Evolutionary conservation across 2,797 vertebrate species (phyloP), one percentile per base, ranked within the genome.

Genomic region (Sciaenops ocellatus): DNA sequence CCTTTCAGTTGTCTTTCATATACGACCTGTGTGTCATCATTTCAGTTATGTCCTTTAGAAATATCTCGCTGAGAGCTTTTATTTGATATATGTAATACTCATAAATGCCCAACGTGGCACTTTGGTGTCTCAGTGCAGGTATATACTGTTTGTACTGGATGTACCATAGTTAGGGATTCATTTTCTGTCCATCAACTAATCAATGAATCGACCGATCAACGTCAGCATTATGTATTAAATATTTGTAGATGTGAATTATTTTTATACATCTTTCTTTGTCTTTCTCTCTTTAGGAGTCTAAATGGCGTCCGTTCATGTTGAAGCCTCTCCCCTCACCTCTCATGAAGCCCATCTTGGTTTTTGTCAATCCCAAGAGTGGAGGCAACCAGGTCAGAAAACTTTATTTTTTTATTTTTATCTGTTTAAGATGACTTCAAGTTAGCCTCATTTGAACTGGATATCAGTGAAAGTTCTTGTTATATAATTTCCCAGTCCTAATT

Each of bases 351-450:
- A 95, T 99, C 85, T 94, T 99, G 91, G 98, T 99, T 72, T 99
- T 99, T 84, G 97, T 99, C 61, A 99, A 99, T 89, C 98, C 98
- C 76, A 99, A 99, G 94, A 99, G 98, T 44, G 98, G 98, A 7
- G 98, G 98, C 52, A 99, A 99, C 93, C 98, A 99, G 98, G 98
- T 99, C 28, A 63, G 87, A 1, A 18, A 16, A 30, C 38, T 3
- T 28, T 15, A 26, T 3, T 22, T 16, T 63, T 42, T 47, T 17
- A 17, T 79, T 52, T 55, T 20, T 8, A 20, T 26, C 0, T 30
- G 15, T 26, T 38, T 41, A 16, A 56, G 11, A 52, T 38, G 3
- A 48, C 7, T 44, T 26, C 5, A 20, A n/a, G 5, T 26, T 20
- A 26, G 28, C 70, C 20, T 48, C 52, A 3, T 34, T 4, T 18